Base-by-base conservation (phyloP, 2,888 invertebrate species). In the Odontomyia ornata region DNA sequence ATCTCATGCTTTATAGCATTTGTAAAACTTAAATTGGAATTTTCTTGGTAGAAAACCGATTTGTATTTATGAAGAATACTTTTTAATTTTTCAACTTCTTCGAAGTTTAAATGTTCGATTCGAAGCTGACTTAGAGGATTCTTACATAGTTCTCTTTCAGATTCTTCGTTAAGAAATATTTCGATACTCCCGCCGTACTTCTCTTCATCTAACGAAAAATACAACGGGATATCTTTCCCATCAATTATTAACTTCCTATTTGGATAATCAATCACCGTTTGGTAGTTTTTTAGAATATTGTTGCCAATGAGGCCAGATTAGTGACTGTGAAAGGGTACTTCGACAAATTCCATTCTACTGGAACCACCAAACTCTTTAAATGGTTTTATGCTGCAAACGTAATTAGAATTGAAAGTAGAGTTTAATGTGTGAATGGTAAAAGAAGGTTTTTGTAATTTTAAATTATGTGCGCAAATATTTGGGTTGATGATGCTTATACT, bases 1-100 rank as follows among this genome's bases (percentile, higher is more conserved):
- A 69, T 69, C n/a, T 69, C 47, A 47, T 47, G 69, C 13, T 69
- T 28, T 3, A 47, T 69, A 13, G 13, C 15, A 23, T 23, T 9
- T 25, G 69, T 69, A 25, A 21, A 47, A n/a, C 25, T 47, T 1
- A 69, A 15, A 1, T 21, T 13, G 11, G 28, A 18, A n/a, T 13
- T 4, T 69, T 77, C 71, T 23, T 75, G 28, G 36, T 47, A 78
- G 18, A 78, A 78, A 11, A 47, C 15, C 11, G 23, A 23, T 25
- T 46, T 30, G 23, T 23, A 36, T 9, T 25, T 46, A 15, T 23
- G 3, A 23, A 46, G 23, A 21, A 25, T 43, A 25, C 21, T 69
- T 5, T 7, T 0, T 1, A 69, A 18, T 13, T 25, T 46, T 30
- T 47, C 1, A 25, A 30, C 18, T 69, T 69, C 46, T 25, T 69